Evolutionary conservation across 2,888 invertebrate genomes (phyloP), one percentile per base, ranked within the genome.

Genomic region (Cataglyphis cursor): DNA sequence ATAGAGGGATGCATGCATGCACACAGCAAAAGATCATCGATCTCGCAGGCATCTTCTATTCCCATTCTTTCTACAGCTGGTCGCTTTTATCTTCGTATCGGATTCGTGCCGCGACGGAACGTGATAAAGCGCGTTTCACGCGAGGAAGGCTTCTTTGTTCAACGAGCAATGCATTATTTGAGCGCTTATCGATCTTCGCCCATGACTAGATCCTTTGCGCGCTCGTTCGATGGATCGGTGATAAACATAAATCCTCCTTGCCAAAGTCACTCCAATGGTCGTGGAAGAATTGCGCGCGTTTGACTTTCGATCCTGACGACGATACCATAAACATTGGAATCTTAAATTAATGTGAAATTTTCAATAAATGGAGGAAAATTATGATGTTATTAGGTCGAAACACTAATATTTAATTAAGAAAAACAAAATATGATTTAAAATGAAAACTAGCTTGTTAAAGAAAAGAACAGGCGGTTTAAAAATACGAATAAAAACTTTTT

Each of bases 51-150:
- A 31, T 59, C 70, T 70, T 80, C 57, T 48, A 61, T 70, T 78
- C 59, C 35, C 35, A 70, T 80, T 70, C 70, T 70, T 70, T 59
- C 59, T 44, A 5, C 78, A 41, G 21, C 59, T 8, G 24, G 44
- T 70, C 70, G 70, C 78, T 80, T 80, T 80, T 80, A 81, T 81
- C 65, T 48, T 65, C 59, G 59, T 59, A 74, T 83, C 83, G 72
- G 59, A 61, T 81, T 78, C 80, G 62, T 51, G 21, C 73, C 28
- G n/a, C 72, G 48, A 64, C 70, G 66, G 44, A 81, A 59, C 70
- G 82, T 78, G 89, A 89, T 89, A 89, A 87, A 85, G 84, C 90
- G 87, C 81, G 90, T 83, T 76, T 81, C 54, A 62, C 64, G 59
- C 41, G 84, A 88, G 80, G 83, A 88, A 87, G 80, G 59, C 61